phyloP scores from a whole-genome alignment of 64 coral and sea anemone species.

The Catalaphyllia jardinei region DNA sequence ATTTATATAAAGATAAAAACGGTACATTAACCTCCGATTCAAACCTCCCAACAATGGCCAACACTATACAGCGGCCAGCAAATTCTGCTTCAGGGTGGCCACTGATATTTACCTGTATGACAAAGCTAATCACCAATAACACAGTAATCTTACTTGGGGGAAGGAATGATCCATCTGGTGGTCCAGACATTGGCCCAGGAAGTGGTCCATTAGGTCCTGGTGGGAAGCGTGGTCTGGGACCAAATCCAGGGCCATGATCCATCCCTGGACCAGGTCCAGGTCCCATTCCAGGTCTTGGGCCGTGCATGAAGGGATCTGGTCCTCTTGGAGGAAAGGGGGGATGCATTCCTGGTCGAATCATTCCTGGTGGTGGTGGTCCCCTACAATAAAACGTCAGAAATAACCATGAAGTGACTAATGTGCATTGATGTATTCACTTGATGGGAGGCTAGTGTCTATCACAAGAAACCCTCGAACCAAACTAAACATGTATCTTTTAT shows the following conservation, averaged over 20 bases:
- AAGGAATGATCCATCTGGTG: background rate
- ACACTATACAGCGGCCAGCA: no score
- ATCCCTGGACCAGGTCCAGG: background rate
- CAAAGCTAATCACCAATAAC: no score
- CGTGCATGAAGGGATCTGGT: constrained; percentile 42
- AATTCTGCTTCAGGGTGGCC: no score
- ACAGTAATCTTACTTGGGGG: constrained; percentile 1
- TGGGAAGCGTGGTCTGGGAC: constrained; percentile 41
- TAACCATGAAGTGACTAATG: background rate
- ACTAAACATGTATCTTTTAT: no score
- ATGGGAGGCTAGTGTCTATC: no score
- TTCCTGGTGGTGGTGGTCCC: constrained; percentile 20
- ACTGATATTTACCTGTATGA: no score
- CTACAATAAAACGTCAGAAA: background rate
- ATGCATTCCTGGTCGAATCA: constrained; percentile 37
- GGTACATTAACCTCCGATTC: no score
- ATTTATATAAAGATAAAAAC: no score
- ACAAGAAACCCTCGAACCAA: no score
- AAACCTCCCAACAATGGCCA: no score
- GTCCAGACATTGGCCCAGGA: constrained; percentile 58
- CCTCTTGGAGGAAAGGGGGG: constrained; percentile 21
- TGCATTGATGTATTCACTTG: background rate
- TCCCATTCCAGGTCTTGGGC: constrained; percentile 40
- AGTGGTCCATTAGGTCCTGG: constrained; percentile 19
- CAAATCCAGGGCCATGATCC: constrained; percentile 35